Base-by-base conservation (phyloP, 2,797 vertebrate species). In the Iguana delicatissima region DNA sequence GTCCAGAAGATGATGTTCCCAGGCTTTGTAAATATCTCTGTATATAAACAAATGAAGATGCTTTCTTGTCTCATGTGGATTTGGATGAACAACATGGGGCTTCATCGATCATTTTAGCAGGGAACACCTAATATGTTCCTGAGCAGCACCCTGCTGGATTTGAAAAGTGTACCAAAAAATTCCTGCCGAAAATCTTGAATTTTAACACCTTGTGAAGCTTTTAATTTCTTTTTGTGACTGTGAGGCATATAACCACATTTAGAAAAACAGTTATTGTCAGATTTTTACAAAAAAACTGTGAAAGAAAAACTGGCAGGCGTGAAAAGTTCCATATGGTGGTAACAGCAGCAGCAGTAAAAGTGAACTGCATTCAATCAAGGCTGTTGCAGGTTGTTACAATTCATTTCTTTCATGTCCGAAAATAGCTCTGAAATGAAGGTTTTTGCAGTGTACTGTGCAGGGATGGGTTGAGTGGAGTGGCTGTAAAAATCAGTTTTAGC, bases 391-490 rank as follows among this genome's bases (percentile, higher is more conserved):
- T 84, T 86, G 93, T 89, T 87, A 91, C 91, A 85, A 81, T 92
- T 87, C 91, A n/a, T 93, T 94, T 93, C 91, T 91, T 91, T 81
- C 22, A 32, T 6, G 57, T 38, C 92, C 89, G 92, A 92, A 95
- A 95, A 95, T 91, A 95, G 91, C 90, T 91, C 57, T 50, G 0
- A 64, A 90, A 46, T 52, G 79, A 85, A 69, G 1, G 1, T 0
- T 0, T 12, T 92, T 77, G 73, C 0, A 0, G 42, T 20, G 69
- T 0, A 0, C 3, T 62, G 85, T 0, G 0, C 0, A 0, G 86
- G 73, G 93, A 89, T n/a, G 38, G 55, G 80, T 20, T 0, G 85
- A 1, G 84, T 6, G 32, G 79, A 1, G 80, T 3, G 32, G 87
- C 69, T 76, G 0, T 0, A 72, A 82, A 46, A 35, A 0, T 8